Evolutionary conservation across 2,797 vertebrate genomes (phyloP).

Genomic region (Cebuella pygmaea): DNA sequence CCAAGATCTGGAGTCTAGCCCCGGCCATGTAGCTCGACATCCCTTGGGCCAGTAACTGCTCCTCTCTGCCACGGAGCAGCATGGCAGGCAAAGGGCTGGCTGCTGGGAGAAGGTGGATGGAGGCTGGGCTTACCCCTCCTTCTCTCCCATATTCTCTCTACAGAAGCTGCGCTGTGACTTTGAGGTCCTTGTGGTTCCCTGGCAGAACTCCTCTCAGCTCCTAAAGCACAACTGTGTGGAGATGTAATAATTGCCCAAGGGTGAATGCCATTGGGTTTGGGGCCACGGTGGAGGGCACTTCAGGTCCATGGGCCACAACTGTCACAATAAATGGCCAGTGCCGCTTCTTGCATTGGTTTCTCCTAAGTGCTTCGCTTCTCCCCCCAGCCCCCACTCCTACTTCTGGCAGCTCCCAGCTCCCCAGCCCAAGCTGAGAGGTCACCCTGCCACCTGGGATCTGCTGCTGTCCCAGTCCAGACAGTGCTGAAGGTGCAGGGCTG

Average conservation of each 20-base stretch:
- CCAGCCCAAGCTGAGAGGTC: rapidly evolving
- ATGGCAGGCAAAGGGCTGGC: neutral
- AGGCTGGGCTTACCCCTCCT: neutral
- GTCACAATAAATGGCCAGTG: slow-evolving; percentile 60
- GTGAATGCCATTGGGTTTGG: neutral
- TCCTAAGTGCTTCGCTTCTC: neutral
- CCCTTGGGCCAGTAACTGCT: neutral
- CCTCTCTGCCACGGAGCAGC: neutral
- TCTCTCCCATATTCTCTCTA: neutral
- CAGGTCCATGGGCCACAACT: neutral
- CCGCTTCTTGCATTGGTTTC: neutral
- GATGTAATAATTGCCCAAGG: neutral
- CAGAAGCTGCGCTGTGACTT: slow-evolving; percentile 77
- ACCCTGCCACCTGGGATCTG: neutral
- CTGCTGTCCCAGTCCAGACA: neutral
- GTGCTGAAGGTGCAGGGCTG: neutral
- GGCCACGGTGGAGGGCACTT: neutral
- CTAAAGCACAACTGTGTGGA: slow-evolving; percentile 53
- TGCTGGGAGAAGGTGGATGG: neutral
- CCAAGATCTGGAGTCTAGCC: neutral
- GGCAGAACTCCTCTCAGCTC: slow-evolving; percentile 64
- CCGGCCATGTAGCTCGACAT: neutral
- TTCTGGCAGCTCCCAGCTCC: neutral
- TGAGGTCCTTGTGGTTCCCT: slow-evolving; percentile 73
- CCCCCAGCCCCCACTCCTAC: rapidly evolving